Evolutionary conservation across 1,140 invertebrate species (phyloP), one percentile per base, ranked within the genome.

Genomic region (Stegodyphus mimosarum): DNA sequence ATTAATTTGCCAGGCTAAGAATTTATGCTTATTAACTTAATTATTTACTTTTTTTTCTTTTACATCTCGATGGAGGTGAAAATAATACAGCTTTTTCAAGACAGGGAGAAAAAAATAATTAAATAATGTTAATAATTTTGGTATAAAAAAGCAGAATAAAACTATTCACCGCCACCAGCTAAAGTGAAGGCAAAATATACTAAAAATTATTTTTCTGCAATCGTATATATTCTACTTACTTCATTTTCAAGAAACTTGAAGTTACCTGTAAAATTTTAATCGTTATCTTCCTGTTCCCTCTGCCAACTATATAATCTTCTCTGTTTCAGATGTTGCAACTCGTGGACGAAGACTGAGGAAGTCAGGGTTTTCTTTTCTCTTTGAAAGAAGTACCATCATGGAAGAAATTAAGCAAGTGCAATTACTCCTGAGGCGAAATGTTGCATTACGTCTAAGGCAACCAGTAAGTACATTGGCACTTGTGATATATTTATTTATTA

Each of bases 371-470:
- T 33, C 33, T 33, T 33, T 33, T 33, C 33, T 33, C 1, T 33
- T 33, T 33, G 33, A 33, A 33, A 33, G 33, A 33, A 33, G 74
- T 53, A 60, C 74, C 13, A n/a, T 64, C 18, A 83, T 83, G 80
- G 80, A 83, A 74, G 71, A 74, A 15, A 48, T 74, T 48, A 53
- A 74, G 6, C 80, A 83, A 74, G 80, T 83, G 55, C 53, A 55
- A 13, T 63, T 73, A 4, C 80, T 83, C 17, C 71, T 83, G 7
- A 18, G 80, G 71, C 55, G 80, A 18, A 83, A 83, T 74, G 71
- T 74, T 33, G 80, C 72, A 13, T 18, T 83, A 11, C 80, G 80
- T 33, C 9, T 74, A 7, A 49, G 80, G 63, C 80, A 83, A 49
- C 80, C 80, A n/a, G 80, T 83, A n/a, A 83, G 80, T 53, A 7